Evolutionary conservation across 2,113 vertebrate species (phyloP).

Genomic region (Machaerirhynchus nigripectus): DNA sequence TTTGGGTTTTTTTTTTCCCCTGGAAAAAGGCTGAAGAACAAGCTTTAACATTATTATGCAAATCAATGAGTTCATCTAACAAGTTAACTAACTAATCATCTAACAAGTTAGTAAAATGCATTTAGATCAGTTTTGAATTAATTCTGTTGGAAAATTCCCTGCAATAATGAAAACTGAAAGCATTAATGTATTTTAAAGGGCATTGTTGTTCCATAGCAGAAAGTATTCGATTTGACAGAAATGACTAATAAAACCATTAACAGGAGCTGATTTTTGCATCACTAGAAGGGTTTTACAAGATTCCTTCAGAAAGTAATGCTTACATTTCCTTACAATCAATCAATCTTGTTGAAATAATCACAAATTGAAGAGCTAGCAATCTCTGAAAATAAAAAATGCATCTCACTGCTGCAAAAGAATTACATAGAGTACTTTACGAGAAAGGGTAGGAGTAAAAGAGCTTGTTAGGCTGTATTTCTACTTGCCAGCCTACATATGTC

Average conservation of each 20-base stretch:
- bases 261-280: background rate
- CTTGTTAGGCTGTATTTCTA: background rate
- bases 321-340: background rate
- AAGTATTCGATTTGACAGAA: background rate
- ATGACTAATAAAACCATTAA: constrained; percentile 7
- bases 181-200: background rate
- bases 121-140: background rate
- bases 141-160: background rate
- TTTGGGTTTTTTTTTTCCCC: background rate
- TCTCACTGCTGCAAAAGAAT: background rate
- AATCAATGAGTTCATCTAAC: background rate
- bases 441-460: background rate
- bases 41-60: background rate
- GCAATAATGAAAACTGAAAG: background rate
- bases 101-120: background rate
- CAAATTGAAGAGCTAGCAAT: background rate
- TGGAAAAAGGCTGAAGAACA: background rate
- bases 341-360: constrained; percentile 19
- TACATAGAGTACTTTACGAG: background rate
- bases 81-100: background rate
- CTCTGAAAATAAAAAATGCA: background rate
- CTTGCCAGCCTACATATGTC: background rate
- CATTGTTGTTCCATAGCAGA: background rate
- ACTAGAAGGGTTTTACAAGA: background rate
- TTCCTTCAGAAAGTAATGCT: background rate